These are phyloP conservation scores for Tetramorium alpestre DNA, from an alignment of 1,140 invertebrate species.

Conservation along the genomic window DNA sequence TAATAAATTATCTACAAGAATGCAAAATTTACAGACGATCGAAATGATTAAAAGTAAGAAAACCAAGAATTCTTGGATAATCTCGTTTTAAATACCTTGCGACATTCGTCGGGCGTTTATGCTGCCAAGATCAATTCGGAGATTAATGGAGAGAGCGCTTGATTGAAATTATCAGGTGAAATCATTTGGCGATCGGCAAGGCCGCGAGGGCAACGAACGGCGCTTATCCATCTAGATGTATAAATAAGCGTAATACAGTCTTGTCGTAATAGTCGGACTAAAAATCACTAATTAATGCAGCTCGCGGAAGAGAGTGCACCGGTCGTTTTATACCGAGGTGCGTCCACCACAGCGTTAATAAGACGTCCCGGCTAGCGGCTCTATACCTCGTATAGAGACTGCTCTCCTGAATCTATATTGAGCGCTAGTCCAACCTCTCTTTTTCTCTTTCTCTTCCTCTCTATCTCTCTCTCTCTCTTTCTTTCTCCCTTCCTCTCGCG, in stretches of 20 bases:
- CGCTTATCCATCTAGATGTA: conserved; percentile 1
- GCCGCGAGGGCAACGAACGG: conserved; percentile 22
- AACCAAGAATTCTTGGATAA: neutral
- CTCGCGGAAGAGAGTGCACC: conserved; percentile 38
- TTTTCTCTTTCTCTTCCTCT: conserved; percentile 46
- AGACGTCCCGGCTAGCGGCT: conserved; percentile 65
- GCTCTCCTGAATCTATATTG: conserved; percentile 73
- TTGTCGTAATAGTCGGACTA: conserved; percentile 5
- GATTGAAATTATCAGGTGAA: neutral
- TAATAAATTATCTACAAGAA: neutral
- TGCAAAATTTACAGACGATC: neutral
- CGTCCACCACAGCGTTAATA: conserved; percentile 64
- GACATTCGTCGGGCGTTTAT: neutral
- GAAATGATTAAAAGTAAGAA: neutral
- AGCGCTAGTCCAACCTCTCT: conserved; percentile 73
- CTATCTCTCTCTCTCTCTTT: conserved; percentile 45
- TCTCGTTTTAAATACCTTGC: neutral
- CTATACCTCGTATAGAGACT: conserved; percentile 67
- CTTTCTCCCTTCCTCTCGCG: conserved; percentile 36
- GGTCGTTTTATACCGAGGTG: conserved; percentile 46
- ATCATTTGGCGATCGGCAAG: neutral
- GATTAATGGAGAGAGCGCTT: neutral
- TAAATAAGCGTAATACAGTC: conserved; percentile 25
- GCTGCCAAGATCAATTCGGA: neutral
- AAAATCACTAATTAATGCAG: conserved; percentile 44